These are phyloP conservation scores for Ormia ochracea DNA, from an alignment of 2,888 invertebrate species.

Conservation along the genomic window DNA sequence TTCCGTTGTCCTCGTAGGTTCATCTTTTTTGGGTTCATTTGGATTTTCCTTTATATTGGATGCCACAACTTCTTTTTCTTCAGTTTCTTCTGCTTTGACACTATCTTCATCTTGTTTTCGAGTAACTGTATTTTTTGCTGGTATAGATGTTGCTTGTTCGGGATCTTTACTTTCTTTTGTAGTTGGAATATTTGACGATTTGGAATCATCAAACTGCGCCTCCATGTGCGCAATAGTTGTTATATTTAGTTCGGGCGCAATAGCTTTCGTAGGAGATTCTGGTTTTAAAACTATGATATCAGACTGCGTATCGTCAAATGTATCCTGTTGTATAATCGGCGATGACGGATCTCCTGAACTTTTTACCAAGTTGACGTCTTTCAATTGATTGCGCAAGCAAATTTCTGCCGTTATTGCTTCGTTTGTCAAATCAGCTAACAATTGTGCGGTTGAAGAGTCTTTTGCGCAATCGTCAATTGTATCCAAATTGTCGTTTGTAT, in stretches of 20 bases:
- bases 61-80: neutral
- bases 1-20: neutral
- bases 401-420: conserved; percentile 74
- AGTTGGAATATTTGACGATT: conserved; percentile 23
- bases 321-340: conserved; percentile 43
- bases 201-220: conserved; percentile 58
- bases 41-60: neutral
- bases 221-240: conserved; percentile 63
- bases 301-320: conserved; percentile 32
- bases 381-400: conserved; percentile 72
- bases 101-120: conserved; percentile 4
- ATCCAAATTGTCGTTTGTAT: conserved; percentile 12
- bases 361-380: conserved; percentile 66
- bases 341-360: conserved; percentile 41
- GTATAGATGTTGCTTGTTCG: neutral
- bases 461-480: conserved; percentile 57
- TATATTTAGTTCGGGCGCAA: conserved; percentile 11
- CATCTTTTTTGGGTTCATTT: neutral
- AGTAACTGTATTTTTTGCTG: neutral
- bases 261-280: conserved; percentile 20
- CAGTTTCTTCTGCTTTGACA: neutral
- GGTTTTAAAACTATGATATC: conserved; percentile 58
- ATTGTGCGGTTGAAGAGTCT: conserved; percentile 69
- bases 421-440: conserved; percentile 71
- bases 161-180: conserved; percentile 20